Conservation (phyloP, 2,113 vertebrate species). For the Cyanistes caeruleus region DNA sequence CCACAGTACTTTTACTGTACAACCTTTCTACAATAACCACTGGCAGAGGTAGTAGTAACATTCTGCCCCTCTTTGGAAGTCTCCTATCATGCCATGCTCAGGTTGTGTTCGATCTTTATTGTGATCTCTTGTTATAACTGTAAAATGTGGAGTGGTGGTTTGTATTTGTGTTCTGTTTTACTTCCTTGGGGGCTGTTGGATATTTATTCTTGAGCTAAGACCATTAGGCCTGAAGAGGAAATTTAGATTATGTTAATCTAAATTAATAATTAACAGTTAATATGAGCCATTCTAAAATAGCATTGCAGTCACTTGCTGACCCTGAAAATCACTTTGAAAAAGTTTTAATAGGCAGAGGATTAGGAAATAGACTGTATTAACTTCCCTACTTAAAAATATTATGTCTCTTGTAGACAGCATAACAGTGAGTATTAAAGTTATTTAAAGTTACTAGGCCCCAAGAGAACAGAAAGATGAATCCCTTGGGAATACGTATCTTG, state of each 20-base stretch:
- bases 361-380: neutral
- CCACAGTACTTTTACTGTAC: neutral
- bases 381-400: neutral
- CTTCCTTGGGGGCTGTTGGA: neutral
- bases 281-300: neutral
- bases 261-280: neutral
- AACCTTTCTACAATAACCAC: neutral
- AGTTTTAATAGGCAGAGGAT: neutral
- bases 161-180: neutral
- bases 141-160: neutral
- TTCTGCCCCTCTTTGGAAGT: neutral
- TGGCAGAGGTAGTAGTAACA: neutral
- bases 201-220: neutral
- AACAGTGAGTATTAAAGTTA: neutral
- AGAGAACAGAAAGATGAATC: neutral
- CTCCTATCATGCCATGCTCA: neutral
- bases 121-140: neutral
- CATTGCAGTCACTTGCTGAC: neutral
- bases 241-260: neutral
- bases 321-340: neutral
- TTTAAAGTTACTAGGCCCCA: neutral
- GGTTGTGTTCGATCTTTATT: neutral
- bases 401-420: neutral
- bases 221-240: neutral
- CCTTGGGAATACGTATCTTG: neutral